Base-by-base conservation (phyloP, 1,140 invertebrate species). In the Epicauta chinensis region DNA sequence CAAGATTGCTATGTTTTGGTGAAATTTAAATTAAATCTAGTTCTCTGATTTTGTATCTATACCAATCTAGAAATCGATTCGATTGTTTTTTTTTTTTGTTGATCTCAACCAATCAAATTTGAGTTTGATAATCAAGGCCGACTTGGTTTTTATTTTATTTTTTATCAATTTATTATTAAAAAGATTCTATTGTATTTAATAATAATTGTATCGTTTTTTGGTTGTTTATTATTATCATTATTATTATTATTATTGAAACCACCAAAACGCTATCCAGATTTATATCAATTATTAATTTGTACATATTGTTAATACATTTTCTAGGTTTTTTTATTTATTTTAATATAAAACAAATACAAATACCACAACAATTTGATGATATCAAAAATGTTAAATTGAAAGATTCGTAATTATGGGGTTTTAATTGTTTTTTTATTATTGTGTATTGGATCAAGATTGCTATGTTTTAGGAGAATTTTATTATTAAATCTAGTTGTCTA, bases 251-350 rank as follows among this genome's bases (percentile, higher is more conserved):
- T 79, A 41, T 60, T 89, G 1, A 70, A 77, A 32, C 82, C 93
- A 11, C 92, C 92, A 0, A 49, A 62, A 1, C 75, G 71, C 36
- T 89, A 87, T 67, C 93, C 93, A n/a, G 87, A 97, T 75, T 68
- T 97, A 10, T 95, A 83, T 74, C 76, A 89, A n/a, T 73, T 95
- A 16, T 65, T 93, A 7, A 80, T 94, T 51, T 89, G 89, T 1
- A 66, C 84, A 7, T 93, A 85, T 75, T 89, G 85, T 35, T 96
- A 73, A 65, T 67, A 2, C 93, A 97, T 77, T 96, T 96, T 69
- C 36, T 86, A 4, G 62, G 80, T 5, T 97, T 97, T 69, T 81
- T 85, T 52, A 23, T 86, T 1, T 93, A 91, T 74, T 95, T 93
- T 66, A 86, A 91, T 75, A 80, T 81, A 56, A 71, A 78, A 59